Evolutionary conservation across 2,797 vertebrate species (phyloP), one percentile per base, ranked within the genome.

Genomic region (Vultur gryphus): DNA sequence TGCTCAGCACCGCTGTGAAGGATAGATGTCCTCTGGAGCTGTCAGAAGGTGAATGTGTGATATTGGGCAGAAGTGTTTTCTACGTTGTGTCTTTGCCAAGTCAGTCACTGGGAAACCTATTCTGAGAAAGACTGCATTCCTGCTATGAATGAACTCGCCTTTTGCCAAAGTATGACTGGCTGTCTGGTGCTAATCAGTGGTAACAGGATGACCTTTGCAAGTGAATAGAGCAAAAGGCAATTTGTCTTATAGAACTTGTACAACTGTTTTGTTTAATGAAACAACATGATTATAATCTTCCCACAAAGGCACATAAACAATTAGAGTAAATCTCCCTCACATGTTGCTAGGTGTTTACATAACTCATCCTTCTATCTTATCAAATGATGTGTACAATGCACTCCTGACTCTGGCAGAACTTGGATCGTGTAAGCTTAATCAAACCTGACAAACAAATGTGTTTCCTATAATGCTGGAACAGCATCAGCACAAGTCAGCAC

Each of bases 211-310:
- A 95, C 94, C 95, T 95, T 95, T 97, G 94, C 7, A 95, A 97
- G 96, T 83, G 96, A 95, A 95, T 88, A 96, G 97, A 97, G 93
- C 95, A 96, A 96, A 96, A 96, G 95, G 93, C 95, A 93, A 90
- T 97, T 98, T 97, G 93, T 95, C 94, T 88, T 93, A 90, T 94
- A 95, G 95, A 97, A 97, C 92, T 97, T 97, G 94, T 90, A 97
- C 95, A 95, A 97, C 88, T 96, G 92, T 93, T 97, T 96, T 96
- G 96, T 97, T 97, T 96, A 97, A 96, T 94, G 97, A 96, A 96
- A 95, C 95, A 97, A 97, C 96, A 93, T 84, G 90, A 96, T 96
- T 95, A 92, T 97, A 94, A 97, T 97, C 96, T 97, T 97, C 95
- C 97, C 97, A 95, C 95, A 97, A 97, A 97, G 96, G 94, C 92